Evolutionary conservation across 2,797 vertebrate genomes (phyloP).

Genomic region (Pseudotriccus pelzelni): DNA sequence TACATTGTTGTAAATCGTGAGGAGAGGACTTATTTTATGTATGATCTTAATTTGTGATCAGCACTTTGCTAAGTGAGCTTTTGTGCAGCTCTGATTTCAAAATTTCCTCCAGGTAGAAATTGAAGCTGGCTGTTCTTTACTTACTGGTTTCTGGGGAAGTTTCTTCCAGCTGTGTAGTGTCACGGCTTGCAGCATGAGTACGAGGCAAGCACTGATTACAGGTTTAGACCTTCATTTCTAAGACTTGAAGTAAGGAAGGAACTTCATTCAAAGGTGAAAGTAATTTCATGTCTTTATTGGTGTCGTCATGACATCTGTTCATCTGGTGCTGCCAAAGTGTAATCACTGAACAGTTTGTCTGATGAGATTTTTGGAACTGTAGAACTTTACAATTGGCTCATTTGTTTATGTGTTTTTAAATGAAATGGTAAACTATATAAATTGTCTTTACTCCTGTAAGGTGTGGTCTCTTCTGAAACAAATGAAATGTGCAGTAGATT

Average conservation of each 20-base stretch:
- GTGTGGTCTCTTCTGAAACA: neutral
- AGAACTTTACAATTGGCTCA: neutral
- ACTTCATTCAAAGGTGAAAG: neutral
- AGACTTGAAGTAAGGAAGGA: neutral
- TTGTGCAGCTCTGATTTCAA: neutral
- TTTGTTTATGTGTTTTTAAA: neutral
- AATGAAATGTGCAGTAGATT: neutral
- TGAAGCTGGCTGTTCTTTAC: neutral
- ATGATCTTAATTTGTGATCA: neutral
- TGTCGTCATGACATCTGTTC: neutral
- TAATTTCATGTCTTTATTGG: neutral
- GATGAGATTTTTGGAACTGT: neutral
- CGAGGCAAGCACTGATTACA: neutral
- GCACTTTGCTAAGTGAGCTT: neutral
- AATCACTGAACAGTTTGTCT: neutral
- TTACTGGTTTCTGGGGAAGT: neutral
- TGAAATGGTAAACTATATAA: neutral
- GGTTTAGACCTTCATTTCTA: neutral
- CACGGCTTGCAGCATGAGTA: neutral
- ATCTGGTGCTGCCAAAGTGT: neutral
- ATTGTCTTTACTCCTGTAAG: neutral
- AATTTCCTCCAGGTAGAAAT: neutral
- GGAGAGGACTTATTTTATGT: neutral
- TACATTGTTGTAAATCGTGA: rapidly evolving
- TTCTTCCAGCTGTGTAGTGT: neutral